Conservation (phyloP, 2,797 vertebrate genomes). For the Rhynchonycteris naso region DNA sequence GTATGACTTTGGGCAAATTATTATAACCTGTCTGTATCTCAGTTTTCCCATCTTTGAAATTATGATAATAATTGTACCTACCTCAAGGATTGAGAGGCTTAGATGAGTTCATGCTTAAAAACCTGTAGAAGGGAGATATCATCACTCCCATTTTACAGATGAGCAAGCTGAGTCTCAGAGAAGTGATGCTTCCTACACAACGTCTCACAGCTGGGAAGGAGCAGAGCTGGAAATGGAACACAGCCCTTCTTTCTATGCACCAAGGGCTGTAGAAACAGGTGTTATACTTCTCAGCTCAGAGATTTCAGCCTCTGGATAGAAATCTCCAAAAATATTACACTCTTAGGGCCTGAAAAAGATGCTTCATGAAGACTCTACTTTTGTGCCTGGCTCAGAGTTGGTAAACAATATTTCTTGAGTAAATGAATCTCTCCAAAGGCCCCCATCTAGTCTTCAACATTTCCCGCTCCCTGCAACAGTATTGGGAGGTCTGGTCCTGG, state of each 20-base stretch:
- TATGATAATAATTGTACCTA: background rate
- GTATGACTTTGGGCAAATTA: background rate
- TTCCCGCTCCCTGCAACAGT: conserved; percentile 22
- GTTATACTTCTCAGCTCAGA: background rate
- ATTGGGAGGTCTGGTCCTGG: background rate
- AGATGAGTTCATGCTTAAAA: background rate
- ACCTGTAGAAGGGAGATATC: background rate
- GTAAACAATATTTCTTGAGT: background rate
- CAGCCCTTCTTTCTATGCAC: background rate
- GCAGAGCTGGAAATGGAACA: background rate
- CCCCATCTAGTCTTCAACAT: conserved; percentile 46
- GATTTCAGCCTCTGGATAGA: background rate
- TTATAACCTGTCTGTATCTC: background rate
- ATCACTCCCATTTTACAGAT: background rate
- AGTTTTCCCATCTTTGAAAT: background rate
- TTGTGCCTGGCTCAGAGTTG: background rate
- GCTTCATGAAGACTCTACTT: background rate
- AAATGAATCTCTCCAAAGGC: background rate
- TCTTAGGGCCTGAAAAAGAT: background rate
- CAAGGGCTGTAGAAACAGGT: background rate
- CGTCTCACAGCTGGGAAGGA: background rate
- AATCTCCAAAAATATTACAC: conserved; percentile 9
- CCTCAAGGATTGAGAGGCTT: background rate
- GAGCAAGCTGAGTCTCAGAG: conserved; percentile 1
- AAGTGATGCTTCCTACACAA: background rate